Conservation (phyloP, 2,113 vertebrate species). For the Epinephelus lanceolatus region DNA sequence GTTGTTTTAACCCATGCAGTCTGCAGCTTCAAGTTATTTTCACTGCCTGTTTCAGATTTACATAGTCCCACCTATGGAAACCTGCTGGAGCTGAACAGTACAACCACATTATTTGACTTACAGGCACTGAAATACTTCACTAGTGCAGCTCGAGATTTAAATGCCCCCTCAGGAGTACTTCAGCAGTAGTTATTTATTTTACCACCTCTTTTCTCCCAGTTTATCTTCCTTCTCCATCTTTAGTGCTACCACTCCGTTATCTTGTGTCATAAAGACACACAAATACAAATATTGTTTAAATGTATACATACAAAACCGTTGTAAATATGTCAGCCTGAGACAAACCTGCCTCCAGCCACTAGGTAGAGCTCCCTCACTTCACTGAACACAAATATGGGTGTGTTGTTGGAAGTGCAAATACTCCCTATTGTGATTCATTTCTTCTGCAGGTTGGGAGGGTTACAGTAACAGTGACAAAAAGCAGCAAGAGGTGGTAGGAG, state of each 20-base stretch:
- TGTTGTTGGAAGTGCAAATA: constrained; percentile 21
- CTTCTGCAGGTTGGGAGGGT: background rate
- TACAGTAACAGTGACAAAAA: background rate
- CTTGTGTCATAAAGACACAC: constrained; percentile 25
- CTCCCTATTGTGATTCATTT: constrained; percentile 32
- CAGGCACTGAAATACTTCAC: background rate
- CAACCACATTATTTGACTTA: constrained; percentile 4
- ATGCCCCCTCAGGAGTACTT: background rate
- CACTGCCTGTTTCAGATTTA: constrained; percentile 4
- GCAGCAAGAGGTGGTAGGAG: constrained; percentile 6
- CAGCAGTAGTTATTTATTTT: background rate
- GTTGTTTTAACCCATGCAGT: background rate
- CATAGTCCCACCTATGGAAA: background rate
- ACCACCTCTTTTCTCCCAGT: constrained; percentile 8
- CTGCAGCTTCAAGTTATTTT: background rate
- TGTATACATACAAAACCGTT: background rate
- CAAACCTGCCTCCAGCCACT: constrained; percentile 30
- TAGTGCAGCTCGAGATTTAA: background rate
- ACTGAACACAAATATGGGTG: background rate
- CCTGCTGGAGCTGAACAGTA: background rate
- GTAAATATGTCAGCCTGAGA: background rate
- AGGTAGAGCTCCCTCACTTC: constrained; percentile 54
- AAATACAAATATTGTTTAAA: background rate
- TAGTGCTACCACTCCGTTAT: constrained; percentile 1
- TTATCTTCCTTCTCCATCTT: background rate